These are phyloP conservation scores for Parambassis ranga DNA, from an alignment of 2,797 vertebrate species.

Conservation along the genomic window DNA sequence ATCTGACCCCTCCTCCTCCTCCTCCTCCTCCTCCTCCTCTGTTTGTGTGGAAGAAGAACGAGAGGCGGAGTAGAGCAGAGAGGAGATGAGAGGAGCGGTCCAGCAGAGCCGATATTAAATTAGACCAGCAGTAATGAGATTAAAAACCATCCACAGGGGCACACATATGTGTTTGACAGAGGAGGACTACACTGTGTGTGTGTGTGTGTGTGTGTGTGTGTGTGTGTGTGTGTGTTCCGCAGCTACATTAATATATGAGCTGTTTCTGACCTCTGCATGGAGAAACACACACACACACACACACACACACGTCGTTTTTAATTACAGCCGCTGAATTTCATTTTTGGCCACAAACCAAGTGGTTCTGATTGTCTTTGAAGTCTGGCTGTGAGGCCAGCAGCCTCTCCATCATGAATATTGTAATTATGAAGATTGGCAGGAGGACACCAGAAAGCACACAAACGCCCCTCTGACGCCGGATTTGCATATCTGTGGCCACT, in stretches of 20 bases:
- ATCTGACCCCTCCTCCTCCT: neutral
- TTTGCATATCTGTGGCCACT: neutral
- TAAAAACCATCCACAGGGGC: constrained; percentile 24
- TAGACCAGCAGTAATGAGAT: constrained; percentile 48
- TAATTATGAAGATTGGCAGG: neutral
- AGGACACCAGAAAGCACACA: neutral
- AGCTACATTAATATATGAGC: neutral
- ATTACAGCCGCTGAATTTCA: neutral
- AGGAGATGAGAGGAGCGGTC: constrained; percentile 9
- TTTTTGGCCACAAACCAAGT: neutral
- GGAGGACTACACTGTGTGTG: neutral
- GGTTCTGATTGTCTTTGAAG: neutral
- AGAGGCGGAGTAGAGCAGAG: neutral
- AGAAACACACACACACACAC: neutral
- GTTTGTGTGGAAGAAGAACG: constrained; percentile 2
- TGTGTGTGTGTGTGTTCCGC: neutral
- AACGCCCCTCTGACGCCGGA: neutral
- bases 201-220: constrained; percentile 4
- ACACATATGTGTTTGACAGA: neutral
- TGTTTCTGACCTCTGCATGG: neutral
- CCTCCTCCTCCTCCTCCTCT: neutral
- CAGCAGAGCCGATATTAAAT: constrained; percentile 31
- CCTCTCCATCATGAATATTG: neutral
- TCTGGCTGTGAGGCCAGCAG: neutral
- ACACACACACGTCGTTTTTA: neutral